Evolutionary conservation across 2,888 invertebrate genomes (phyloP), one percentile per base, ranked within the genome.

Genomic region (Itoplectis maculator): DNA sequence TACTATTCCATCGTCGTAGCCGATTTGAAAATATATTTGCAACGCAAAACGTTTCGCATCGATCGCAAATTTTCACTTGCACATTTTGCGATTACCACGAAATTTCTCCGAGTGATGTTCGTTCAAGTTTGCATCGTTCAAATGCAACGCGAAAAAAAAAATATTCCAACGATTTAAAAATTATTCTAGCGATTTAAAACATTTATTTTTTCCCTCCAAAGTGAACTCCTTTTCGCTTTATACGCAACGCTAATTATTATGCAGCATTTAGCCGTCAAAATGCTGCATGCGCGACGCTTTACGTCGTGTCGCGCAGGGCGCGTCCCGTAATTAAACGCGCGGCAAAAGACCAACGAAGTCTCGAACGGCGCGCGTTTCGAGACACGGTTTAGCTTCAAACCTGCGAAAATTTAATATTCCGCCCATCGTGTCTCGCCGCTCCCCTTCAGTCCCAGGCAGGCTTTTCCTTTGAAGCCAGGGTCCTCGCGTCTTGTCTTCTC

Each of bases 391-490:
- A 65, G 49, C 63, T 79, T 86, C 85, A 85, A n/a, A n/a, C 79
- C 82, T 85, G n/a, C n/a, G 88, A 85, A 90, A 90, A 90, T 89
- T 90, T 90, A 89, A 90, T 89, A 90, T 89, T 89, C 76, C 83
- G 79, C 84, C 74, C 82, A 81, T 77, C 29, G 75, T 82, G 69
- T 42, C 51, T 70, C 61, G 51, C 66, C n/a, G 51, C 72, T 29
- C 29, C 40, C 37, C 47, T 70, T 20, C 65, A 35, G 61, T 81
- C 72, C 66, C n/a, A n/a, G n/a, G n/a, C n/a, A n/a, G n/a, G 77
- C 65, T 83, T 83, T 84, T 81, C 85, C 84, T 85, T 86, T 86
- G 86, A 86, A 66, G n/a, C n/a, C n/a, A n/a, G n/a, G 80, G 75
- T 79, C 77, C 75, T 74, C 65, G 76, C 68, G 3, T 5, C 29